Evolutionary conservation across 2,113 vertebrate species (phyloP).

Genomic region (Sceloporus undulatus): DNA sequence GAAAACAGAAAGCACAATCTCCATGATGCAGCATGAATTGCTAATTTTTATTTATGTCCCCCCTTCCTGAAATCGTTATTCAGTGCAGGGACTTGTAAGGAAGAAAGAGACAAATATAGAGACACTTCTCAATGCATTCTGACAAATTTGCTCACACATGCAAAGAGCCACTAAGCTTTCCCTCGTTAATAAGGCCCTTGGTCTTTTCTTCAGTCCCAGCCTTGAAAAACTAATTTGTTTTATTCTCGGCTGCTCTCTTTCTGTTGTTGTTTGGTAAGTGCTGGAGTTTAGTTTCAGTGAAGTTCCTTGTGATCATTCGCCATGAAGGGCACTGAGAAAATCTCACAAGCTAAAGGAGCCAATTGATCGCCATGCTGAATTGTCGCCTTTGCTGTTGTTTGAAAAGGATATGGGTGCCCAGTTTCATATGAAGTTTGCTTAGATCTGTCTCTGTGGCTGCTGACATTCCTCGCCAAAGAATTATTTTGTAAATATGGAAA

Average conservation of each 20-base stretch:
- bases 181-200: slow-evolving; percentile 67
- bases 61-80: background rate
- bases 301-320: slow-evolving; percentile 63
- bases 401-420: slow-evolving; percentile 34
- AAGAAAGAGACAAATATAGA: background rate
- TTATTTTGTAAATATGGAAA: slow-evolving; percentile 24
- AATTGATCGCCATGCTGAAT: slow-evolving; percentile 45
- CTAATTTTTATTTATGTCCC: slow-evolving; percentile 65
- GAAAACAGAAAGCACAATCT: slow-evolving; percentile 60
- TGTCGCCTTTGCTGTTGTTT: slow-evolving; percentile 44
- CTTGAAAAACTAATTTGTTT: slow-evolving; percentile 73
- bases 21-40: slow-evolving; percentile 61
- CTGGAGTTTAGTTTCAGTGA: slow-evolving; percentile 65
- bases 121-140: slow-evolving; percentile 38
- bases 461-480: background rate
- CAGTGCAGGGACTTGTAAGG: background rate
- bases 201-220: slow-evolving; percentile 66
- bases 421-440: slow-evolving; percentile 28
- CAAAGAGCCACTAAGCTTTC: slow-evolving; percentile 65
- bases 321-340: slow-evolving; percentile 57
- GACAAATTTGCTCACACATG: slow-evolving; percentile 35
- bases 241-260: slow-evolving; percentile 67
- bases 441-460: slow-evolving; percentile 38
- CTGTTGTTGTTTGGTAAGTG: slow-evolving; percentile 58
- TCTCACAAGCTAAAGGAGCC: slow-evolving; percentile 54